Percentiles rank a stretch among this genome's conserved stretches.
Evolutionary conservation across 2,797 vertebrate genomes (phyloP).

Genomic region (Chaenodraco wilsoni): DNA sequence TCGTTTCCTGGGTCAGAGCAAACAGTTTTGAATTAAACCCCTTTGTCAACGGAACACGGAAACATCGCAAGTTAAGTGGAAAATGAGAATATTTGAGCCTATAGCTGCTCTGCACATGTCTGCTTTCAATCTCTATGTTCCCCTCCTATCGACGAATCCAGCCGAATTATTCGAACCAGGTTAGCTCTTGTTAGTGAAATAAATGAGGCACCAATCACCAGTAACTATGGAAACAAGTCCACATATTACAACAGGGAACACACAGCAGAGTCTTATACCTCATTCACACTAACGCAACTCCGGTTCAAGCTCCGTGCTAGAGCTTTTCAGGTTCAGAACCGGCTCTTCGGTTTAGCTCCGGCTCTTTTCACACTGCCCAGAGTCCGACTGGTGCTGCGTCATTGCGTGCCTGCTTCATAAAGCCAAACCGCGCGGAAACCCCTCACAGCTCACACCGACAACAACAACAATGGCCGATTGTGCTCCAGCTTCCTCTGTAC

Average conservation of each 20-base stretch:
- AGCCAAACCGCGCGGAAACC: no score
- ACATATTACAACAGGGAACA: conserved; percentile 38
- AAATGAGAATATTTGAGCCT: conserved; percentile 16
- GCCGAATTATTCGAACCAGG: conserved; percentile 31
- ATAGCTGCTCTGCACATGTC: conserved; percentile 2
- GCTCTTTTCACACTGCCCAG: no score
- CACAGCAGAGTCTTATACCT: conserved; percentile 1
- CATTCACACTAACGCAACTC: no score
- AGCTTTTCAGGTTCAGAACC: no score
- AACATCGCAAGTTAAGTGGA: conserved; percentile 33
- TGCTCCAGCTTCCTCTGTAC: no score
- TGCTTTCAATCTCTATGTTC: conserved; percentile 62
- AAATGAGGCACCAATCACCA: conserved; percentile 56
- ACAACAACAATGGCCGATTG: no score
- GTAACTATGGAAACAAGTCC: conserved; percentile 62
- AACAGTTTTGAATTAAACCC: conserved; percentile 60
- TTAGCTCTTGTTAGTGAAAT: conserved; percentile 63
- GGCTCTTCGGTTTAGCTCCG: no score
- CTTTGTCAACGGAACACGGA: conserved; percentile 34
- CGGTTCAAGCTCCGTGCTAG: no score
- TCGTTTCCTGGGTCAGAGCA: conserved; percentile 19
- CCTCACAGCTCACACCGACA: no score
- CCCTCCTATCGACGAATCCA: conserved; percentile 35
- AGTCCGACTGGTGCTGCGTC: no score
- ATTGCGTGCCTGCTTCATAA: no score